Conservation (phyloP, 2,797 vertebrate genomes). For the Gallinago nigripennis region DNA sequence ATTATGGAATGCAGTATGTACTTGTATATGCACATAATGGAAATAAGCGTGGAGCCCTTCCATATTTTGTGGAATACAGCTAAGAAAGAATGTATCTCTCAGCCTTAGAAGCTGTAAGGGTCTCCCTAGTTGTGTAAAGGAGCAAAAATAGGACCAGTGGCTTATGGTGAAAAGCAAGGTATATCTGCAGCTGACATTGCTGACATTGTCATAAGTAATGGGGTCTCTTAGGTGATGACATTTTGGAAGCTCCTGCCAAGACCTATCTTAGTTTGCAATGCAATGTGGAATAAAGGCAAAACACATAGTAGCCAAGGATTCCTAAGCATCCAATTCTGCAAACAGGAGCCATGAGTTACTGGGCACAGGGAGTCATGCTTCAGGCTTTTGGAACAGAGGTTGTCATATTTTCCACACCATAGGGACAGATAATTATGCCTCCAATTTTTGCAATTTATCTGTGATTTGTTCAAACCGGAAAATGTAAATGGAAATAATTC, state of each 20-base stretch:
- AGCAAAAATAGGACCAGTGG: background rate
- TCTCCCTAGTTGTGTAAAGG: background rate
- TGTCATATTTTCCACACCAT: background rate
- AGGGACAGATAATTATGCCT: background rate
- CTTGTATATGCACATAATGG: background rate
- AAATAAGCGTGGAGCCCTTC: background rate
- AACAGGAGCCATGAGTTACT: accelerated
- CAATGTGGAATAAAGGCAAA: background rate
- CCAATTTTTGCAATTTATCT: background rate
- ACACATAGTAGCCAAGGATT: background rate
- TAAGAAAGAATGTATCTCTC: background rate
- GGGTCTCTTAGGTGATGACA: background rate
- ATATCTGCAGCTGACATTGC: background rate
- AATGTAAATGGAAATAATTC: background rate
- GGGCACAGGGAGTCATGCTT: background rate
- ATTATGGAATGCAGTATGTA: background rate
- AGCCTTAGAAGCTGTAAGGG: background rate
- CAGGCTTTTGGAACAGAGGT: background rate
- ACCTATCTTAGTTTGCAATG: background rate
- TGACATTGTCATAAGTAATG: background rate
- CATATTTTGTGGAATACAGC: background rate
- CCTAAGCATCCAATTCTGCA: background rate
- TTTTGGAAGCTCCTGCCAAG: background rate
- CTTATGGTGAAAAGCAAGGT: background rate
- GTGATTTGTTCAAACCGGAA: background rate